Percentiles rank a stretch among this genome's conserved stretches.
These are phyloP conservation scores for Psilopogon haemacephalus DNA, from an alignment of 2,113 vertebrate genomes.

Conservation along the genomic window DNA sequence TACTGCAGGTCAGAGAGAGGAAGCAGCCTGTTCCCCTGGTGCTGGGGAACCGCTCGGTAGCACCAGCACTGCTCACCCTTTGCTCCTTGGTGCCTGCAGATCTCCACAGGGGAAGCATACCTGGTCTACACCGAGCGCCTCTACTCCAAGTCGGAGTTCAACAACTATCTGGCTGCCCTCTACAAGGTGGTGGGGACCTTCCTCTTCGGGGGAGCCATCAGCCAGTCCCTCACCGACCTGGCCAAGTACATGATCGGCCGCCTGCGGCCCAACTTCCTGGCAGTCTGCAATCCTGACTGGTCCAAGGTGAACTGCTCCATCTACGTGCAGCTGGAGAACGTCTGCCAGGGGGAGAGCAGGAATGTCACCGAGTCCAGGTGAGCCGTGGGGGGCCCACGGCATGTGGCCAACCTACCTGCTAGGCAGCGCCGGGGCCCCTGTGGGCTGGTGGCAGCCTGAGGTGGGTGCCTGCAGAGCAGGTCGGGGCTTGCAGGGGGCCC, in stretches of 20 bases:
- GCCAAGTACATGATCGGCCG: conserved; percentile 94
- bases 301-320: conserved; percentile 78
- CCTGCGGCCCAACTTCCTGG: conserved; percentile 90
- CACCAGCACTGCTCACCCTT: not conserved
- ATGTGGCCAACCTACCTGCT: accelerated
- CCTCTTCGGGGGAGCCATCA: conserved; percentile 79
- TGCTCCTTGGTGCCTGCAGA: conserved; percentile 66
- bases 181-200: conserved; percentile 87
- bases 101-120: conserved; percentile 87
- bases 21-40: not conserved
- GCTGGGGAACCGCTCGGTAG: not conserved
- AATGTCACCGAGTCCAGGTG: conserved; percentile 91
- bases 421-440: not conserved
- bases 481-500: not conserved
- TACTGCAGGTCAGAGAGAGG: not conserved
- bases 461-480: not conserved
- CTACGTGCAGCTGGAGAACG: conserved; percentile 79
- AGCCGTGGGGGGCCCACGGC: accelerated
- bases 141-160: conserved; percentile 88
- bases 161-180: conserved; percentile 89
- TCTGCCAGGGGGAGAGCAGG: conserved; percentile 82
- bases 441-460: not conserved
- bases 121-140: conserved; percentile 88
- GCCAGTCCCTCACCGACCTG: conserved; percentile 89
- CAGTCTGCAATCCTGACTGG: conserved; percentile 85